A percentile compares a stretch with the other conserved stretches of the same genome.
Conservation (phyloP, 2,888 invertebrate species). For the Aplocera efformata region DNA sequence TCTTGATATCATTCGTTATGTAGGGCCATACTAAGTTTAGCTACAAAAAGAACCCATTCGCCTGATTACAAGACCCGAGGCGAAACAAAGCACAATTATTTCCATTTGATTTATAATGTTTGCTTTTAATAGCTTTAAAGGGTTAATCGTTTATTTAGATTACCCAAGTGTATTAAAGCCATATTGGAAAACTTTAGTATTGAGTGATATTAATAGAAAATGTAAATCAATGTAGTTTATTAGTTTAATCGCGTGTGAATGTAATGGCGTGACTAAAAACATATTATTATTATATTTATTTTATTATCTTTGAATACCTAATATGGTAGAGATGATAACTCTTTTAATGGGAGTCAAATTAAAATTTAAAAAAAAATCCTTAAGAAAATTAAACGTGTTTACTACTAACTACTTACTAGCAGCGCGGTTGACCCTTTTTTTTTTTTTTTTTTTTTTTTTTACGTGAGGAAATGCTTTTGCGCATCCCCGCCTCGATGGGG, state of each 20-base stretch:
- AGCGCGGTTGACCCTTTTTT: no score
- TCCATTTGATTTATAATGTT: slow-evolving; percentile 67
- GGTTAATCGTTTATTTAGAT: slow-evolving; percentile 57
- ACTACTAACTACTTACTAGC: no score
- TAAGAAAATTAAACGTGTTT: no score
- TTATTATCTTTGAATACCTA: no score
- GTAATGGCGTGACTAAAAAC: neutral
- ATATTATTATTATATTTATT: no score
- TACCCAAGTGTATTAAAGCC: slow-evolving; percentile 37
- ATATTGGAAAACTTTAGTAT: slow-evolving; percentile 25
- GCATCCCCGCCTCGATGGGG: no score
- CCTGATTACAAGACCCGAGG: slow-evolving; percentile 71
- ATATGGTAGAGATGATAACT: no score
- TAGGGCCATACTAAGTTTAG: slow-evolving; percentile 12
- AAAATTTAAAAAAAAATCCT: no score
- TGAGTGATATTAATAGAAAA: slow-evolving; percentile 6
- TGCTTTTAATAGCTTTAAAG: slow-evolving; percentile 59
- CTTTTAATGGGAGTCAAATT: no score
- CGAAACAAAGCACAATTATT: slow-evolving; percentile 72
- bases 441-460: no score
- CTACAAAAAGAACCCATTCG: slow-evolving; percentile 50
- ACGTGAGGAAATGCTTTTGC: no score
- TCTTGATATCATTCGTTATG: no score
- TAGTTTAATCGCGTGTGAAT: slow-evolving; percentile 1
- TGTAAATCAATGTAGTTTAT: slow-evolving; percentile 3